Evolutionary conservation across 2,888 invertebrate genomes (phyloP).

Genomic region (Xanthorhoe spadicearia): DNA sequence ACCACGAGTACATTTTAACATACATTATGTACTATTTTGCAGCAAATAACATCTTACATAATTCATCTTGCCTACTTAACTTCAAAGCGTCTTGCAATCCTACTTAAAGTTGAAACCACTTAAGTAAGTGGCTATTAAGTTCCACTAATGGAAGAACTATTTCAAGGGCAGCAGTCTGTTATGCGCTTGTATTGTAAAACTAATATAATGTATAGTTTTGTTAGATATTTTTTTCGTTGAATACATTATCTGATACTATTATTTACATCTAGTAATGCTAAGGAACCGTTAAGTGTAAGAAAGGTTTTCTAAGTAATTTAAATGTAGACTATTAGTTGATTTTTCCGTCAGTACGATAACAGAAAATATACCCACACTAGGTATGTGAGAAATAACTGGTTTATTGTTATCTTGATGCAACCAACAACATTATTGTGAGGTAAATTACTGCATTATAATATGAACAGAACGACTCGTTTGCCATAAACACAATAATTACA

Average conservation of each 20-base stretch:
- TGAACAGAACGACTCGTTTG: neutral
- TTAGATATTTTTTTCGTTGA: too few relatives aligned
- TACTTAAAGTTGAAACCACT: neutral
- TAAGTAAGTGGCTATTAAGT: conserved; percentile 6
- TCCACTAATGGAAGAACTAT: conserved; percentile 12
- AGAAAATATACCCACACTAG: neutral
- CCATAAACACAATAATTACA: neutral
- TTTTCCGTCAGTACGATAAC: neutral
- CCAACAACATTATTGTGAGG: neutral
- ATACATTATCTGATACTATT: too few relatives aligned
- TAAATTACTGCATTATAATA: neutral
- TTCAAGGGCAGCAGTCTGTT: conserved; percentile 16
- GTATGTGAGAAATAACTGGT: conserved; percentile 10
- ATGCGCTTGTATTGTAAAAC: neutral
- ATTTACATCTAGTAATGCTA: too few relatives aligned
- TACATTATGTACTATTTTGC: neutral
- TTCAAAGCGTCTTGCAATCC: neutral
- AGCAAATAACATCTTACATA: neutral
- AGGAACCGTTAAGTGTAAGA: too few relatives aligned
- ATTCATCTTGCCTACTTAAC: neutral
- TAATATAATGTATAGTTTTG: neutral
- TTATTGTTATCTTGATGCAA: conserved; percentile 15
- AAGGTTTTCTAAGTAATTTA: neutral
- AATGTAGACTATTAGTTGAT: neutral
- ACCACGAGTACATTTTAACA: neutral